A percentile compares a stretch with the other conserved stretches of the same genome.
Evolutionary conservation across 2,113 vertebrate genomes (phyloP).

Genomic region (Calyptomena viridis): DNA sequence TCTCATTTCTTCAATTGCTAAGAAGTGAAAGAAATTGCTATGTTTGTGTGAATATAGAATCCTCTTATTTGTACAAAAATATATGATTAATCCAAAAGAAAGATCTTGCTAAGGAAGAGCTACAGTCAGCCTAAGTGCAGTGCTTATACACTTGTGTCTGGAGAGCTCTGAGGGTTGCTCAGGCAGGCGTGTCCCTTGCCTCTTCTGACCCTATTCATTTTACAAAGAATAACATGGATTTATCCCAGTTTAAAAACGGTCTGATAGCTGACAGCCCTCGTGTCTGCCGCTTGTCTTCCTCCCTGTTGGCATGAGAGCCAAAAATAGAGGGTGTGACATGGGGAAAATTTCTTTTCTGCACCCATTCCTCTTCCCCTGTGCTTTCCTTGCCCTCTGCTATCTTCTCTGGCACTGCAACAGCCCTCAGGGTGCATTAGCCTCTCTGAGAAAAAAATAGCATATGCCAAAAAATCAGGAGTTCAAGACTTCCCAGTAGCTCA

Average conservation of each 20-base stretch:
- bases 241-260: not conserved
- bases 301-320: not conserved
- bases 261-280: not conserved
- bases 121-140: not conserved
- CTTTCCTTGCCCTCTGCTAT: not conserved
- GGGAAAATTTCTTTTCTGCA: not conserved
- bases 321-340: conserved; percentile 2
- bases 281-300: conserved; percentile 9
- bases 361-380: not conserved
- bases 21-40: conserved; percentile 10
- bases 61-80: conserved; percentile 4
- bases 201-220: not conserved
- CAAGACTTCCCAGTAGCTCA: not conserved
- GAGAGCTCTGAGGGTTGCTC: not conserved
- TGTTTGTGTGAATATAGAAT: not conserved
- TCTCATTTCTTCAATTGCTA: not conserved
- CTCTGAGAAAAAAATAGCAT: not conserved
- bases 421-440: not conserved
- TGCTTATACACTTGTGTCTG: not conserved
- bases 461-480: not conserved
- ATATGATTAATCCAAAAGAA: not conserved
- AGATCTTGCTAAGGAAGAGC: not conserved
- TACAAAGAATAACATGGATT: not conserved
- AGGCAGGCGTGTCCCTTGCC: not conserved
- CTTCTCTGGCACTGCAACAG: not conserved